Conservation (phyloP, 2,113 vertebrate species). For the Cettia cetti region DNA sequence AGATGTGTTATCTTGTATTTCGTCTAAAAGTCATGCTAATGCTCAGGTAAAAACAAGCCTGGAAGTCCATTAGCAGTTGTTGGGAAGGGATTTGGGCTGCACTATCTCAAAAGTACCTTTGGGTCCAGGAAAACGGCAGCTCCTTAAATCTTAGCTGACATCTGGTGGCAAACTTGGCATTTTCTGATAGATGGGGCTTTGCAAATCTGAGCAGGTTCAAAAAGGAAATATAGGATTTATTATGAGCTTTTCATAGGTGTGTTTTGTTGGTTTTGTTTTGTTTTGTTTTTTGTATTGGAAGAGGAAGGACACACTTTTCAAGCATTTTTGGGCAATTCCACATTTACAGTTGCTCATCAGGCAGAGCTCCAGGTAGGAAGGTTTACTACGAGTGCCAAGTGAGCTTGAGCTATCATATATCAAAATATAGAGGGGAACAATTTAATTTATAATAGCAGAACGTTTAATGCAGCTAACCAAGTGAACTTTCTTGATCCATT, state of each 20-base stretch:
- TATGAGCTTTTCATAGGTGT: background rate
- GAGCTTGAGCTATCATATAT: background rate
- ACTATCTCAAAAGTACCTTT: background rate
- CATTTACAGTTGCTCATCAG: background rate
- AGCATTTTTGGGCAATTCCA: background rate
- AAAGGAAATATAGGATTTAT: background rate
- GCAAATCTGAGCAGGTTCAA: background rate
- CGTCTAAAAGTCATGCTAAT: background rate
- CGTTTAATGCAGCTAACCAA: background rate
- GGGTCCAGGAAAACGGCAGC: background rate
- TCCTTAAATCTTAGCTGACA: background rate
- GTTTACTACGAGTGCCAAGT: background rate
- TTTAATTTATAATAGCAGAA: background rate
- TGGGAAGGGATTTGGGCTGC: background rate
- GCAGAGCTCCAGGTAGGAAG: background rate
- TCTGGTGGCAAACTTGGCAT: background rate
- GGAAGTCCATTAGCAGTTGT: background rate
- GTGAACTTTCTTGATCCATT: background rate
- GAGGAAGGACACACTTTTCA: background rate
- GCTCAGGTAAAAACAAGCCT: background rate
- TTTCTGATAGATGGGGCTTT: background rate
- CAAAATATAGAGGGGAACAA: background rate
- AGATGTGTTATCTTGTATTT: background rate
- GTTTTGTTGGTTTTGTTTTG: no score
- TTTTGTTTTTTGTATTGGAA: background rate